phyloP scores from a whole-genome alignment of 2,888 invertebrate species.

The Athalia circularis region DNA sequence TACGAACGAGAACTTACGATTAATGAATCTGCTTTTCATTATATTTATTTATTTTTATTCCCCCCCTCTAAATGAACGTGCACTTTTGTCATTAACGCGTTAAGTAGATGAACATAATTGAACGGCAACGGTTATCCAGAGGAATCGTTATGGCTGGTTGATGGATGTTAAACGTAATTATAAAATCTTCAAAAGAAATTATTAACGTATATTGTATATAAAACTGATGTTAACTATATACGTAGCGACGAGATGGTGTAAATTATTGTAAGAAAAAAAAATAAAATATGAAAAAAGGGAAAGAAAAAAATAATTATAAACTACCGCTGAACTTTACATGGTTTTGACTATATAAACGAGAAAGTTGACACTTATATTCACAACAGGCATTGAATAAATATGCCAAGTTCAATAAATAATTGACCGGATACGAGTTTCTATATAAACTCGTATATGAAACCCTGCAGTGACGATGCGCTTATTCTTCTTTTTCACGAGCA shows the following conservation, averaged over 20 bases:
- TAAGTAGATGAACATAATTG: conserved; percentile 4
- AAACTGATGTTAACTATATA: too few relatives aligned
- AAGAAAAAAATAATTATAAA: neutral
- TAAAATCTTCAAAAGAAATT: conserved; percentile 1
- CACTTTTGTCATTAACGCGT: too few relatives aligned
- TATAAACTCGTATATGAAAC: neutral
- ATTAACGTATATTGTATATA: neutral
- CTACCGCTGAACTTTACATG: conserved; percentile 1
- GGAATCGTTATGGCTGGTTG: neutral
- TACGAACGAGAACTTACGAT: neutral
- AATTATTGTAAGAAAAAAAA: neutral
- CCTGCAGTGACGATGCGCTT: neutral
- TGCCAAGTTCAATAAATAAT: conserved; percentile 30
- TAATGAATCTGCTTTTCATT: too few relatives aligned
- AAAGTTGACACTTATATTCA: conserved; percentile 26
- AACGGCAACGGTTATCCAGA: conserved; percentile 6
- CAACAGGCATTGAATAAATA: neutral
- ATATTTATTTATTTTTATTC: neutral
- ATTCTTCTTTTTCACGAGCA: neutral
- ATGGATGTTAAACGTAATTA: conserved; percentile 31
- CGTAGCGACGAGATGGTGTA: neutral
- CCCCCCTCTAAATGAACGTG: neutral
- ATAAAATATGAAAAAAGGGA: neutral
- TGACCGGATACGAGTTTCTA: conserved; percentile 17
- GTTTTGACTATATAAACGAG: conserved; percentile 19